These are phyloP conservation scores for Cynopterus brachyotis DNA, from an alignment of 2,113 vertebrate species.

Conservation along the genomic window DNA sequence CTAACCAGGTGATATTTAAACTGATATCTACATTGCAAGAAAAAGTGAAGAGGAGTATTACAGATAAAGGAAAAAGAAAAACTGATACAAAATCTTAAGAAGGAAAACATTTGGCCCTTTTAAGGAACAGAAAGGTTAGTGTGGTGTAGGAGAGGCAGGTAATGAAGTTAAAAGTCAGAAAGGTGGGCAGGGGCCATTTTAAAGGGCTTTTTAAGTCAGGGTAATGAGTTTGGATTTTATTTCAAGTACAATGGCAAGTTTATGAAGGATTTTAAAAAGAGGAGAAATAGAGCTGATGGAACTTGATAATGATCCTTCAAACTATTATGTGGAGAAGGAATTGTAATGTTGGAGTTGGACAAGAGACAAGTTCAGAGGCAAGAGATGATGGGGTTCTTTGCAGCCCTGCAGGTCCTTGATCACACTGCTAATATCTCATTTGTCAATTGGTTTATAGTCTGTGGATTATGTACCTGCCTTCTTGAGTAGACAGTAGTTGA, in stretches of 20 bases:
- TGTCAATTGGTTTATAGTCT: background rate
- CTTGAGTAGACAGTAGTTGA: background rate
- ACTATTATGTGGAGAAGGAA: background rate
- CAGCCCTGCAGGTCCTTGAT: background rate
- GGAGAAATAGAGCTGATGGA: background rate
- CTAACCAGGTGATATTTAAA: background rate
- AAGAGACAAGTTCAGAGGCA: background rate
- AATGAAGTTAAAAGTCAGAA: too few relatives aligned
- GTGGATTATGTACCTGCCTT: background rate
- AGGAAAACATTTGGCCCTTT: background rate
- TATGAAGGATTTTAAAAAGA: background rate
- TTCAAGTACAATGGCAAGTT: background rate
- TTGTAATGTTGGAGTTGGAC: accelerated
- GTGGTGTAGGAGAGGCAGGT: background rate
- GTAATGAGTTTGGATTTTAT: background rate
- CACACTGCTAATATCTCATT: background rate
- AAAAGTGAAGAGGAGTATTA: background rate
- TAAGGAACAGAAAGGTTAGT: background rate
- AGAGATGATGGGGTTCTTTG: background rate
- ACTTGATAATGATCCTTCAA: background rate
- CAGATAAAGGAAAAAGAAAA: background rate
- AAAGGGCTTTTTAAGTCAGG: background rate
- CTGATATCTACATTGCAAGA: background rate
- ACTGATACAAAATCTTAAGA: background rate
- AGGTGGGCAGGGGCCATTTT: too few relatives aligned